Conservation (phyloP, 2,888 invertebrate genomes). For the Gerosis bhagava region DNA sequence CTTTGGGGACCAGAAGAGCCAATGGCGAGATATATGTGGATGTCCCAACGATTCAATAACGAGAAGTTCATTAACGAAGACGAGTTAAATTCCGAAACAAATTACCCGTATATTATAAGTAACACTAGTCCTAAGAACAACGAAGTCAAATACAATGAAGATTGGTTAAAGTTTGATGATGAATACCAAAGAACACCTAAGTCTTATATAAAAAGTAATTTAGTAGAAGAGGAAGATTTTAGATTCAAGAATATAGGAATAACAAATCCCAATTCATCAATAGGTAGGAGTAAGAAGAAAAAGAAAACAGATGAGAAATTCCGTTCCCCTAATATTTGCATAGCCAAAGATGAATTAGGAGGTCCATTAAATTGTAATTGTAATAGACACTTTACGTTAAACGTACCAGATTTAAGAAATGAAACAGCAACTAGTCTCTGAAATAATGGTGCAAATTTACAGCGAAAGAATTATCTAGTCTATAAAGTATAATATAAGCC, state of each 20-base stretch:
- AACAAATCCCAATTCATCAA: constrained; percentile 50
- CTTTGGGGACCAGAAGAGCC: constrained; percentile 77
- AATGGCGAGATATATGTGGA: constrained; percentile 71
- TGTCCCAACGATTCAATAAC: constrained; percentile 65
- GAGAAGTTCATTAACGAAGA: constrained; percentile 56
- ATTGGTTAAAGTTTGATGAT: constrained; percentile 50
- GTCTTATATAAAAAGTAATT: constrained; percentile 48
- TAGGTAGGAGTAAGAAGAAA: constrained; percentile 53
- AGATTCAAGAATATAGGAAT: constrained; percentile 43
- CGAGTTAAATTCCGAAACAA: constrained; percentile 53
- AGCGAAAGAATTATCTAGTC: constrained; percentile 53
- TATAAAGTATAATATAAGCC: too few species aligned
- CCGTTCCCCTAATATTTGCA: constrained; percentile 69
- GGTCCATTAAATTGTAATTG: constrained; percentile 66
- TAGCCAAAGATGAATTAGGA: constrained; percentile 63
- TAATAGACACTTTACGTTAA: constrained; percentile 71
- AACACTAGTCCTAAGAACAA: constrained; percentile 44
- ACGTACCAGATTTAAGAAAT: constrained; percentile 64
- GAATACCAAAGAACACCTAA: constrained; percentile 51
- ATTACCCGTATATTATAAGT: constrained; percentile 55
- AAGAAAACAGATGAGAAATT: constrained; percentile 56
- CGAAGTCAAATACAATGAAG: constrained; percentile 52
- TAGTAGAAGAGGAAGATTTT: constrained; percentile 39
- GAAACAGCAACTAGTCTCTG: constrained; percentile 68
- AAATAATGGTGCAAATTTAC: constrained; percentile 21